Evolutionary conservation across 1,140 invertebrate genomes (phyloP).

Genomic region (Coptotermes formosanus): DNA sequence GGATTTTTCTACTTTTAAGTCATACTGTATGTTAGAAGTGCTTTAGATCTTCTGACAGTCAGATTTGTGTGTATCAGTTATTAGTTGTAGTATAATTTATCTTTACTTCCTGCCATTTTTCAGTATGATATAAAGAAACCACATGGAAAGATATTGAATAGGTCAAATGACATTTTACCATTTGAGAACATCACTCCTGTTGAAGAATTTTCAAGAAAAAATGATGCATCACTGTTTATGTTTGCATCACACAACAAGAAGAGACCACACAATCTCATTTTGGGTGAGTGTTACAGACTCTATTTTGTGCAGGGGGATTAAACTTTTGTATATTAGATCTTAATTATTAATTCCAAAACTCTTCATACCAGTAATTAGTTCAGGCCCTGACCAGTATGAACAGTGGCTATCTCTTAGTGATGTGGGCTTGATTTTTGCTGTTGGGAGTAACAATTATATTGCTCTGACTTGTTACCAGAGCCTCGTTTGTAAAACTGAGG

Average conservation of each 20-base stretch:
- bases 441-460: too few relatives aligned
- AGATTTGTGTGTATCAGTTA: neutral
- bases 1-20: conserved; percentile 27
- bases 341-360: too few relatives aligned
- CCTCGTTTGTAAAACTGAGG: too few relatives aligned
- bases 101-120: conserved; percentile 40
- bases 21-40: too few relatives aligned
- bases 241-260: conserved; percentile 93
- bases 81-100: neutral
- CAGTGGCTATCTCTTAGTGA: too few relatives aligned
- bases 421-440: too few relatives aligned
- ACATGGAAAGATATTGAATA: conserved; percentile 69
- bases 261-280: conserved; percentile 74
- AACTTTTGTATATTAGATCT: neutral
- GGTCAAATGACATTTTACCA: conserved; percentile 81
- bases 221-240: conserved; percentile 85
- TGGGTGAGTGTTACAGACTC: neutral
- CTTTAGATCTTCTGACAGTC: too few relatives aligned
- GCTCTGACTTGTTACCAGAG: too few relatives aligned
- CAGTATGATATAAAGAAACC: conserved; percentile 83
- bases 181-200: conserved; percentile 81
- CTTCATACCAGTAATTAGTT: too few relatives aligned
- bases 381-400: too few relatives aligned
- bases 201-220: conserved; percentile 83
- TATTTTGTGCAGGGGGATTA: too few relatives aligned